These are phyloP conservation scores for Tragelaphus imberbis DNA, from an alignment of 2,113 vertebrate species.

Conservation along the genomic window DNA sequence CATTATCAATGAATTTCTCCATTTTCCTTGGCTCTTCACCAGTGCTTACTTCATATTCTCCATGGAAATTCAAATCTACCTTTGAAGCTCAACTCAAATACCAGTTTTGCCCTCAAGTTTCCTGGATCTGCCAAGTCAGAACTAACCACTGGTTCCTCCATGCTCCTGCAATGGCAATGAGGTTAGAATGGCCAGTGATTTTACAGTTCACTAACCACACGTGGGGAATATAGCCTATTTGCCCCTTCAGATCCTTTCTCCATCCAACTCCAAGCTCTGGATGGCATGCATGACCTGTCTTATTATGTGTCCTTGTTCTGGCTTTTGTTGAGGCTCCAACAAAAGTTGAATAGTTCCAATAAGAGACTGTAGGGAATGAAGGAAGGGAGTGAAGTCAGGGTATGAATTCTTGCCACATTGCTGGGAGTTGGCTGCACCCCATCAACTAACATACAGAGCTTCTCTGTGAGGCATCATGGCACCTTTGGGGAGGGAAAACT, in stretches of 20 bases:
- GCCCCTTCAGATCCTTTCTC: neutral
- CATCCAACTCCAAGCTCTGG: neutral
- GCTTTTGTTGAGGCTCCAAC: neutral
- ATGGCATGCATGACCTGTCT: neutral
- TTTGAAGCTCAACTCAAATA: neutral
- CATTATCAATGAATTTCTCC: neutral
- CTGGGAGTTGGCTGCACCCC: fast-evolving
- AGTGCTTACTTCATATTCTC: neutral
- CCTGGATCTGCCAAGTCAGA: neutral
- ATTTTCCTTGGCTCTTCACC: neutral
- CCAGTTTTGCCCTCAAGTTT: neutral
- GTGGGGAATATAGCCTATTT: neutral
- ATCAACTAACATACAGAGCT: neutral
- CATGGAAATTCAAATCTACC: neutral
- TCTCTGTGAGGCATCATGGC: neutral
- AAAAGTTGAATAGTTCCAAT: neutral
- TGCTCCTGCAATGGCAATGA: neutral
- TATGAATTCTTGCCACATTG: neutral
- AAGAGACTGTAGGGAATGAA: neutral
- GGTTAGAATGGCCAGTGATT: neutral
- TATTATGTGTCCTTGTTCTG: neutral
- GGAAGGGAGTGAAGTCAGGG: neutral
- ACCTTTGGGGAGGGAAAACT: neutral
- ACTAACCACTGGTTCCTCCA: neutral
- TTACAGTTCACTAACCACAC: neutral